These are phyloP conservation scores for Fragum fragum DNA, from an alignment of 2,888 invertebrate genomes.

Conservation along the genomic window DNA sequence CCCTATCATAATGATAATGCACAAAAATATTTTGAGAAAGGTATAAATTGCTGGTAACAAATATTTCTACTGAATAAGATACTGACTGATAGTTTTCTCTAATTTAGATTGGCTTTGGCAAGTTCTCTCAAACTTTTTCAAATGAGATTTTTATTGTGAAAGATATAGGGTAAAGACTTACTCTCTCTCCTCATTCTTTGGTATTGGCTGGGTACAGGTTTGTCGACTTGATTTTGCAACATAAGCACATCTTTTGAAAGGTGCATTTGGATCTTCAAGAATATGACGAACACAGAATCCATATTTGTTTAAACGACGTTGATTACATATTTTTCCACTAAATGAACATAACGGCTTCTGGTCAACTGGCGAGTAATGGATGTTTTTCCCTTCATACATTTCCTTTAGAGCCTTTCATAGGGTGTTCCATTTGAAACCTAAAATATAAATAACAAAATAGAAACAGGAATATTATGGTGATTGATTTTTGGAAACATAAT, in stretches of 20 bases:
- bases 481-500: too few species aligned
- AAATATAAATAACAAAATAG: not conserved
- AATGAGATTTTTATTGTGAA: too few species aligned
- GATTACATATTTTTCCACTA: conserved; percentile 88
- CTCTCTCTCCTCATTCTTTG: conserved; percentile 87
- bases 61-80: too few species aligned
- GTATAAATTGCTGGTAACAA: too few species aligned
- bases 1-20: too few species aligned
- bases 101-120: too few species aligned
- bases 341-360: conserved; percentile 88
- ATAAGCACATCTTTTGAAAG: conserved; percentile 93
- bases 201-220: conserved; percentile 87
- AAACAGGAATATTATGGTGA: too few species aligned
- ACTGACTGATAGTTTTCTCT: too few species aligned
- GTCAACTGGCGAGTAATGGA: conserved; percentile 87
- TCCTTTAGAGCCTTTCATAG: conserved; percentile 46
- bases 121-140: too few species aligned
- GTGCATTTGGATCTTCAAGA: conserved; percentile 93
- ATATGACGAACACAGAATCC: conserved; percentile 94
- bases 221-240: conserved; percentile 88
- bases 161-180: conserved; percentile 81
- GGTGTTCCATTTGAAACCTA: conserved; percentile 64
- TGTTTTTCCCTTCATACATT: conserved; percentile 88
- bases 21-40: too few species aligned
- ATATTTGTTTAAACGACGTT: conserved; percentile 90